phyloP scores from a whole-genome alignment of 2,888 invertebrate genomes.

The Clitarchus hookeri region DNA sequence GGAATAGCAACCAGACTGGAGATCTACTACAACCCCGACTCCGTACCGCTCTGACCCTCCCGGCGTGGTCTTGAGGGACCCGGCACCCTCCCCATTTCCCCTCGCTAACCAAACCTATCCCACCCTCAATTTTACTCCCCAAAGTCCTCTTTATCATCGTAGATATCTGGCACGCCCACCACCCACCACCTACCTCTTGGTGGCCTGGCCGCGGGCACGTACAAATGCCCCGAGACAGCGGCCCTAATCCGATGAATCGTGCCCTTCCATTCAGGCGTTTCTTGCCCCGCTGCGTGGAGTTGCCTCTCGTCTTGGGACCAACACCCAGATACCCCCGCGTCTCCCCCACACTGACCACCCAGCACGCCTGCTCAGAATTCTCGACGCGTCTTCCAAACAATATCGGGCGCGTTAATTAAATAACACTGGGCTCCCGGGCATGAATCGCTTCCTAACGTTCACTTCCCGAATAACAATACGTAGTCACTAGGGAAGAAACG shows the following conservation, averaged over 20 bases:
- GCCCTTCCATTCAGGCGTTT: background rate
- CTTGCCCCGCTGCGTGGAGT: background rate
- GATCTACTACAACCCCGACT: background rate
- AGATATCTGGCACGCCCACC: background rate
- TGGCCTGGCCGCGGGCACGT: background rate
- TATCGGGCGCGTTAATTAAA: background rate
- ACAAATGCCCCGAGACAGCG: too few species aligned
- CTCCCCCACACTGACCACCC: too few species aligned
- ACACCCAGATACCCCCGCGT: too few species aligned
- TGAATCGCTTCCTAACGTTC: too few species aligned
- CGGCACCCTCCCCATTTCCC: background rate
- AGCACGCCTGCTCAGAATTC: background rate
- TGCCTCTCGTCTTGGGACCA: too few species aligned
- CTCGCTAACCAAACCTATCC: background rate
- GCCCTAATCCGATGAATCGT: background rate
- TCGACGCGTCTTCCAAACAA: background rate
- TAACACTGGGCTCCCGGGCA: background rate
- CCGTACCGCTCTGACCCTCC: background rate
- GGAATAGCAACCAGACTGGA: background rate
- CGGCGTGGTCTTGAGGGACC: background rate
- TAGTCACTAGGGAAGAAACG: too few species aligned
- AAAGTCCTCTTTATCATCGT: constrained; percentile 7
- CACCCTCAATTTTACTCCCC: background rate
- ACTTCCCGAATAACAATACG: too few species aligned
- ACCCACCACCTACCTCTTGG: background rate